Percentiles rank a stretch among this genome's conserved stretches.
Conservation (phyloP, 2,113 vertebrate species). For the Gymnarchus niloticus region DNA sequence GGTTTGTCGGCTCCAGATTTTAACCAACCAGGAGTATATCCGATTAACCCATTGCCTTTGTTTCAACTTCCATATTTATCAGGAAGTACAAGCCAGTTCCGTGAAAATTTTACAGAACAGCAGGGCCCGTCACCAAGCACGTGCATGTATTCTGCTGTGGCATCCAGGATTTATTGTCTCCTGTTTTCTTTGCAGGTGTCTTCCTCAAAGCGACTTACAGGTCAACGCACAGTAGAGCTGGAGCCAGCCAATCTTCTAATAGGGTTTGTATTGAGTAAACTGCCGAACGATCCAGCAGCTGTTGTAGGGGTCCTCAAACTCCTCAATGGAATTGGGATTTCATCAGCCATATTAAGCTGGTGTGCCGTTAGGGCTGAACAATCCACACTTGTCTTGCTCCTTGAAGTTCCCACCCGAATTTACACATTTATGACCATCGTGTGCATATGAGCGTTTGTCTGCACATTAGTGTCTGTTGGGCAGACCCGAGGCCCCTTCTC, state of each 20-base stretch:
- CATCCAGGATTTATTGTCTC: too few species aligned
- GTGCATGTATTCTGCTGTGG: too few species aligned
- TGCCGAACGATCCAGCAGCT: background rate
- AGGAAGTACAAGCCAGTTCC: too few species aligned
- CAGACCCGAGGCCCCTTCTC: too few species aligned
- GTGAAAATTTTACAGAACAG: too few species aligned
- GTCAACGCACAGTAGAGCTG: background rate
- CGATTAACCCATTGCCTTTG: too few species aligned
- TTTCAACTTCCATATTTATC: too few species aligned
- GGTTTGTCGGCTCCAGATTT: constrained; percentile 35
- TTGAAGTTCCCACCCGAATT: background rate
- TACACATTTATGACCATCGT: too few species aligned
- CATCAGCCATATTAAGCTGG: background rate
- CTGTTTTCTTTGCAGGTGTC: background rate
- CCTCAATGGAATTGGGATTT: background rate
- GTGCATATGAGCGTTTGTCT: too few species aligned
- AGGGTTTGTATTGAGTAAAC: background rate
- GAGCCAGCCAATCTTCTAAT: background rate
- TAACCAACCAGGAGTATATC: background rate
- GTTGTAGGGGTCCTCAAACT: background rate
- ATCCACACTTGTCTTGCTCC: background rate
- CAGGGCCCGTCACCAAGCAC: too few species aligned
- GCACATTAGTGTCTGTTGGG: too few species aligned
- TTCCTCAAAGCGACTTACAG: background rate
- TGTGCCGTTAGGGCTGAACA: background rate